Evolutionary conservation across 2,888 invertebrate genomes (phyloP), one percentile per base, ranked within the genome.

Genomic region (Mylabris sibirica): DNA sequence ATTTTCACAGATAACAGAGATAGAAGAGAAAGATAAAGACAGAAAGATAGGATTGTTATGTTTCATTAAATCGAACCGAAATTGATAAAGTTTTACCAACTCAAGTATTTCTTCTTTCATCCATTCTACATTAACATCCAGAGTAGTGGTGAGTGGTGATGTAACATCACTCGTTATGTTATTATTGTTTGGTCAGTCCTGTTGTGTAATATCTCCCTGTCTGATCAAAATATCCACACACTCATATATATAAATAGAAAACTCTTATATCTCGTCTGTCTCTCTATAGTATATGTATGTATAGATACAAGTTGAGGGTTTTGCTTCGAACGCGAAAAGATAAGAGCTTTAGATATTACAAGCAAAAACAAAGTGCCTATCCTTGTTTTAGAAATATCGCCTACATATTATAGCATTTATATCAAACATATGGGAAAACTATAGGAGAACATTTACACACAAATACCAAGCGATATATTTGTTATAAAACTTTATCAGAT

Each of bases 201-300:
- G 75, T 77, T 77, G 74, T 77, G 74, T 75, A 77, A 76, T 77
- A 77, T 77, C 77, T 73, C 73, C 74, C 67, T 72, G 71, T 71
- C 73, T 73, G 76, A 77, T 74, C 74, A 24, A 53, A 53, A 53
- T 22, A 22, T 24, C 22, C 22, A 24, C 53, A 62, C 41, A 57
- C 65, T 17, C 20, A 20, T 0, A 44, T 11, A 53, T 20, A 44
- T 49, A 24, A 53, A 24, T 53, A 53, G 24, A 53, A 20, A 24
- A 53, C 53, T 53, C 53, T 53, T 53, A 24, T 53, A 53, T 53
- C 53, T 53, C 30, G n/a, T n/a, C 8, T 8, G 30, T 30, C 30
- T 30, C 30, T 30, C 4, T 8, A 30, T 30, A 30, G 5, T 8
- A 49, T 20, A 49, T 17, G 17, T 49, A 66, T 68, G 17, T 49